Conservation (phyloP, 2,888 invertebrate genomes). For the Altica lythri region DNA sequence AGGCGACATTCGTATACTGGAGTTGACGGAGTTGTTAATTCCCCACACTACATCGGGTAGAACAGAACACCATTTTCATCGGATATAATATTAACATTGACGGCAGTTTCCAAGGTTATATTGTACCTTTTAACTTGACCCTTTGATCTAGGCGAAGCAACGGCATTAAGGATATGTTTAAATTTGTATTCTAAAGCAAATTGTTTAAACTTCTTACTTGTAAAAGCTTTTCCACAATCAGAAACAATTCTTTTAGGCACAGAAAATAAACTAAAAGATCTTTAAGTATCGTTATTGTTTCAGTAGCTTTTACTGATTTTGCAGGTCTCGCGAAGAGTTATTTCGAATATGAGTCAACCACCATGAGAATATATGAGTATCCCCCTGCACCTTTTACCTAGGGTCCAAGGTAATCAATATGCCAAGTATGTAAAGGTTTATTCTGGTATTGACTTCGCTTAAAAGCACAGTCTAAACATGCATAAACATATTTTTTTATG, state of each 20-base stretch:
- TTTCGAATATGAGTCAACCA: too few species aligned
- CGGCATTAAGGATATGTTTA: not conserved
- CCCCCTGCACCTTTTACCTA: not conserved
- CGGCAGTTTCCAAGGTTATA: not conserved
- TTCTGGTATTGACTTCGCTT: conserved; percentile 9
- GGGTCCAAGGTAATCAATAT: conserved; percentile 9
- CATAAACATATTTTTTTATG: conserved; percentile 20
- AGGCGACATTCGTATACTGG: not conserved
- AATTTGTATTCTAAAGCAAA: not conserved
- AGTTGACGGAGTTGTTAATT: not conserved
- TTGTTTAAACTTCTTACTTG: not conserved
- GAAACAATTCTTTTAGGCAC: conserved; percentile 12
- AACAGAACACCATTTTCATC: not conserved
- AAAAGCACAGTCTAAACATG: conserved; percentile 18
- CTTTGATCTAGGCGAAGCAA: not conserved
- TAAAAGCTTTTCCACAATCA: not conserved
- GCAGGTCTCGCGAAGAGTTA: too few species aligned
- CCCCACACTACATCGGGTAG: not conserved
- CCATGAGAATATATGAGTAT: not conserved
- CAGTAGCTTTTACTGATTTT: too few species aligned
- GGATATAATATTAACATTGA: not conserved
- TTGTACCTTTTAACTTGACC: not conserved
- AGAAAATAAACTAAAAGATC: conserved; percentile 15
- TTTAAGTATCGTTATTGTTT: too few species aligned
- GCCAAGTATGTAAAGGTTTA: conserved; percentile 7